phyloP scores from a whole-genome alignment of 1,140 invertebrate species.

The Olivierus martensii region DNA sequence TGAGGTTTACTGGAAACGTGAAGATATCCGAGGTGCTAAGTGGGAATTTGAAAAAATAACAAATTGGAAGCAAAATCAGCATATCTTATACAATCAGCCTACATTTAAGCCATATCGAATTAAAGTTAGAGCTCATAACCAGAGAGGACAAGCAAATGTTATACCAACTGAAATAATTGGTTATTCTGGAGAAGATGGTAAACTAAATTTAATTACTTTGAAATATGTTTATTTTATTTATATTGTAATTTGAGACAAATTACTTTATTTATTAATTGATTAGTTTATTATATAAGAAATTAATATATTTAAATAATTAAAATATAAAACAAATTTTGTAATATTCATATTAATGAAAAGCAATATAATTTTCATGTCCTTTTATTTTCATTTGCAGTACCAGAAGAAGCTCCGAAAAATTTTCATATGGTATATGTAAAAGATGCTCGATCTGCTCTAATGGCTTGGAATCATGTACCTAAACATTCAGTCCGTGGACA shows the following conservation, averaged over 20 bases:
- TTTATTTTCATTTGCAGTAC: conserved; percentile 28
- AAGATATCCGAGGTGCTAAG: conserved; percentile 47
- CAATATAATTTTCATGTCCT: no score
- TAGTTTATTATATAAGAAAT: neutral
- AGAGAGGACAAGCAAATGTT: conserved; percentile 70
- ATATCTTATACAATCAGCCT: conserved; percentile 60
- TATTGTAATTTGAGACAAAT: neutral
- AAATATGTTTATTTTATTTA: neutral
- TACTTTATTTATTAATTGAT: neutral
- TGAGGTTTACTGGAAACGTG: conserved; percentile 67
- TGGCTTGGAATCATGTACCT: conserved; percentile 69
- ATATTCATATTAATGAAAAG: no score
- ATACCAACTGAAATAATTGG: conserved; percentile 66
- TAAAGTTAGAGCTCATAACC: conserved; percentile 84
- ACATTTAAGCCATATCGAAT: conserved; percentile 83
- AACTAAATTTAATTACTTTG: neutral
- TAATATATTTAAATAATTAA: neutral
- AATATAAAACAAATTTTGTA: neutral
- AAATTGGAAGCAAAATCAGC: conserved; percentile 54
- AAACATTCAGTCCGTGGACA: conserved; percentile 59
- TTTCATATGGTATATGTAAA: conserved; percentile 60
- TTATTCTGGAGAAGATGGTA: conserved; percentile 81
- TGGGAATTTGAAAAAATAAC: conserved; percentile 58
- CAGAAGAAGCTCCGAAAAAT: conserved; percentile 63
- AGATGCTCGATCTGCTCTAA: conserved; percentile 53